Percentiles rank a stretch among this genome's conserved stretches.
Conservation (phyloP, 1,140 invertebrate genomes). For the Lepidurus packardi region DNA sequence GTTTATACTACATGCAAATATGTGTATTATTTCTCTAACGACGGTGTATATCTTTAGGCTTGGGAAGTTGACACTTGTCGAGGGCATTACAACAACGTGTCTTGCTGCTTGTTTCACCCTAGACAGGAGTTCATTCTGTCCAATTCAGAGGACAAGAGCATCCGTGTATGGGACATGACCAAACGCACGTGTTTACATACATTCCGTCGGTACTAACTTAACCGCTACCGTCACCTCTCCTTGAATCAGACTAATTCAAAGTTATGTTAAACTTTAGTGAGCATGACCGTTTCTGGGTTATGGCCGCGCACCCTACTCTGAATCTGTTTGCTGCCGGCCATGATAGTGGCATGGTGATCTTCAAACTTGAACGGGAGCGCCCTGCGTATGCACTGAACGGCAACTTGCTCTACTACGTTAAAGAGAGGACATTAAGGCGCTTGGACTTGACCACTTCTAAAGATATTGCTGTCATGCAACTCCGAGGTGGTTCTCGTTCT, state of each 20-base stretch:
- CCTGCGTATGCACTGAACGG: slow-evolving; percentile 91
- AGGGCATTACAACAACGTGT: slow-evolving; percentile 99
- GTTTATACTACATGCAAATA: slow-evolving; percentile 41
- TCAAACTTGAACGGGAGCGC: slow-evolving; percentile 86
- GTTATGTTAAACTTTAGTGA: slow-evolving; percentile 50
- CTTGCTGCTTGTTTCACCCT: slow-evolving; percentile 95
- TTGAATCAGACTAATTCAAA: background rate
- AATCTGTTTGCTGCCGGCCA: slow-evolving; percentile 68
- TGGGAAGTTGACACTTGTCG: slow-evolving; percentile 97
- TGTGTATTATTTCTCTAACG: slow-evolving; percentile 14
- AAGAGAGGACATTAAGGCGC: slow-evolving; percentile 83
- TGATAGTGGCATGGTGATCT: slow-evolving; percentile 85
- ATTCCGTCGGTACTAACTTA: slow-evolving; percentile 59
- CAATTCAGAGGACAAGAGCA: slow-evolving; percentile 97
- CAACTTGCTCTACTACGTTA: slow-evolving; percentile 93
- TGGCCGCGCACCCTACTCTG: slow-evolving; percentile 72
- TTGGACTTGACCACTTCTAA: slow-evolving; percentile 90
- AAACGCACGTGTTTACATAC: slow-evolving; percentile 95
- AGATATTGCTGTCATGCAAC: slow-evolving; percentile 85
- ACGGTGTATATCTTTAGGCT: slow-evolving; percentile 52
- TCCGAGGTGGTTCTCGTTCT: slow-evolving; percentile 67
- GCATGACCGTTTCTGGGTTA: slow-evolving; percentile 94
- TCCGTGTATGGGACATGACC: slow-evolving; percentile 97
- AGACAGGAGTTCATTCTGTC: slow-evolving; percentile 93
- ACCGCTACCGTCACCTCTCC: background rate